Base-by-base conservation (phyloP, 2,888 invertebrate genomes). In the Micoletzkya japonica region DNA sequence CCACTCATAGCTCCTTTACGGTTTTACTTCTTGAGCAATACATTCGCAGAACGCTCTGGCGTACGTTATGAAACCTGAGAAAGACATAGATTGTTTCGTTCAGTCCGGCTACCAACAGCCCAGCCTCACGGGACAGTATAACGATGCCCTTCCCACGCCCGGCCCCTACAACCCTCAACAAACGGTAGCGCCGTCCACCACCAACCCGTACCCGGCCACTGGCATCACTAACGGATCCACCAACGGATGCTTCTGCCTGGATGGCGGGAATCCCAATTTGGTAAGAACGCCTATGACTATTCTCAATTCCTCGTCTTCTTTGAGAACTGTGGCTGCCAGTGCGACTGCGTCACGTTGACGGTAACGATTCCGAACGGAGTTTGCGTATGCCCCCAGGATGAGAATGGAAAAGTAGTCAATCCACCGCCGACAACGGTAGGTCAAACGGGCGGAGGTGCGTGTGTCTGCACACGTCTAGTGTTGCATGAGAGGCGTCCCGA, bases 361-460 rank as follows among this genome's bases (percentile, higher is more conserved):
- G 77, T 77, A 24, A 72, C 75, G 14, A 72, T 76, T 57, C 78
- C 78, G 1, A 73, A 72, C 54, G 77, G 75, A 1, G 75, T 75
- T 34, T 77, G 77, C 68, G 76, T 74, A 36, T 78, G 78, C 68
- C 78, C 78, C n/a, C 76, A 76, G 60, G 73, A 73, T 54, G 73
- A 70, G 39, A 60, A 70, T 26, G 73, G 73, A 60, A 63, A 72
- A 49, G 72, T 70, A 3, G 50, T 70, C 20, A n/a, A n/a, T n/a
- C n/a, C n/a, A n/a, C n/a, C n/a, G 69, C 70, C 61, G 20, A 44
- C 58, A 0, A 44, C 67, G 14, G 34, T 36, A 6, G 34, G 50
- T 14, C 63, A 24, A 24, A n/a, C n/a, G n/a, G n/a, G n/a, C n/a
- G n/a, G n/a, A n/a, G n/a, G n/a, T n/a, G n/a, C n/a, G n/a, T n/a